Percentiles rank a stretch among this genome's conserved stretches.
phyloP scores from a whole-genome alignment of 2,113 vertebrate genomes.

The Gopherus evgoodei region DNA sequence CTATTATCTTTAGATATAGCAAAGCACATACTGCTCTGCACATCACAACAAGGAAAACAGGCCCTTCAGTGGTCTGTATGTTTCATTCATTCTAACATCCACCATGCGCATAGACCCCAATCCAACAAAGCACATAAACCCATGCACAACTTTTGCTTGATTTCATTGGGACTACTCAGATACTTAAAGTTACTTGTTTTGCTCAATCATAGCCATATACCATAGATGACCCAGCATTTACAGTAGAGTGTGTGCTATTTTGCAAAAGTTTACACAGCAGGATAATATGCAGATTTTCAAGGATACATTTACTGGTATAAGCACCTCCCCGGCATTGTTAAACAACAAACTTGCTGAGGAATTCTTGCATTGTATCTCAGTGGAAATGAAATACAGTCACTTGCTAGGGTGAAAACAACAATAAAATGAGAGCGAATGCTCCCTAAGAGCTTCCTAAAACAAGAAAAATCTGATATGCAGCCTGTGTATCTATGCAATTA shows the following conservation, averaged over 20 bases:
- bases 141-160: neutral
- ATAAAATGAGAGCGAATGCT: conserved; percentile 66
- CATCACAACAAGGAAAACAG: neutral
- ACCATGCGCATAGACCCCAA: no score
- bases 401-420: conserved; percentile 68
- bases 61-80: neutral
- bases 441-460: conserved; percentile 71
- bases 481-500: conserved; percentile 53
- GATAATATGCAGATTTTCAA: neutral
- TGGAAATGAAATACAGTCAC: conserved; percentile 63
- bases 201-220: accelerated
- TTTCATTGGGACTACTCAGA: accelerated
- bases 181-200: accelerated
- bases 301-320: conserved; percentile 38
- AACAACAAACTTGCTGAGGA: conserved; percentile 56
- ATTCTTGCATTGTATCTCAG: conserved; percentile 41
- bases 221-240: neutral
- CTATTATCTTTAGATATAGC: neutral
- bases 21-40: neutral
- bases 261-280: neutral
- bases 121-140: neutral
- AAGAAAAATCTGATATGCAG: conserved; percentile 64
- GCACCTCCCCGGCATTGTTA: conserved; percentile 43
- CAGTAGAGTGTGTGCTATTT: neutral
- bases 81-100: neutral